Base-by-base conservation (phyloP, 2,888 invertebrate genomes). In the Liopterus haemorrhoidalis region DNA sequence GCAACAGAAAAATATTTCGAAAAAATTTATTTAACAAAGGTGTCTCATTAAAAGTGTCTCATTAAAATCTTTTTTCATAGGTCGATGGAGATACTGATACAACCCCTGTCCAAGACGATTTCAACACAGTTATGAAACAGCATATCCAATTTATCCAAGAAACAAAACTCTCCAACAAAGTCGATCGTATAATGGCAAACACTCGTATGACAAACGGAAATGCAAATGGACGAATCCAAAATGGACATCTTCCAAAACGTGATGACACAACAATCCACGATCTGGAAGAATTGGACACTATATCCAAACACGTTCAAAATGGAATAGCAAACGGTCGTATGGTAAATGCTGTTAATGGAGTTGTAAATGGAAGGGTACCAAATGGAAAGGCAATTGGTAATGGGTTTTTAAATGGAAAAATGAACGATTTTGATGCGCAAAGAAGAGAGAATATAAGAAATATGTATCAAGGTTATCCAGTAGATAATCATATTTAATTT, bases 11-110 rank as follows among this genome's bases (percentile, higher is more conserved):
- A n/a, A n/a, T n/a, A n/a, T n/a, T n/a, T n/a, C n/a, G n/a, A n/a
- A 38, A 32, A 28, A 35, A 43, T 28, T 43, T 15, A 2, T 28
- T 19, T n/a, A n/a, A n/a, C n/a, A n/a, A n/a, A n/a, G n/a, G n/a
- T n/a, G n/a, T n/a, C n/a, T n/a, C n/a, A n/a, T n/a, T n/a, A n/a
- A n/a, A n/a, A n/a, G n/a, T n/a, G n/a, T n/a, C n/a, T n/a, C n/a
- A n/a, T n/a, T n/a, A n/a, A n/a, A 5, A 30, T 32, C 20, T 21
- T 36, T 16, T 38, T 38, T 54, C 54, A 28, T 43, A 87, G 88
- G 83, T 90, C 46, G 90, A 90, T 59, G 90, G 90, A 0, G 90
- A 90, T 58, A 88, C 90, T 0, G 89, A 90, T 57, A 78, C 82
- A 5, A 69, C 76, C 0, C 80, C 82, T 5, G 89, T 90, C 0